Conservation (phyloP, 2,888 invertebrate genomes). For the Platynereis dumerilii region DNA sequence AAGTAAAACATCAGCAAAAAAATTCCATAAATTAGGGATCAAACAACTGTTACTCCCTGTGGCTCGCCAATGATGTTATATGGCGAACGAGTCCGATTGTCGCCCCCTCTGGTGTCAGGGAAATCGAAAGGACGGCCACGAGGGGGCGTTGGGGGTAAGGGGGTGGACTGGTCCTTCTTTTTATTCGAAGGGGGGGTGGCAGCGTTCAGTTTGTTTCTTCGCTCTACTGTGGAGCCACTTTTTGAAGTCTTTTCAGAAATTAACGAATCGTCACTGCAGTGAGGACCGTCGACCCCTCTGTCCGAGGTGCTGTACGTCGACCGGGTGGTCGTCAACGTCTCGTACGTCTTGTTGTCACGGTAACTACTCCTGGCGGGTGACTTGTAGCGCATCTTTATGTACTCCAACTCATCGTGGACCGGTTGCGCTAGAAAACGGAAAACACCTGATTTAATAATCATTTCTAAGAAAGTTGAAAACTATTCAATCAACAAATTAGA, state of each 20-base stretch:
- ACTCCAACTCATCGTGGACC: slow-evolving; percentile 61
- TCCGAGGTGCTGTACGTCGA: slow-evolving; percentile 22
- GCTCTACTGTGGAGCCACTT: neutral
- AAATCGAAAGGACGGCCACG: neutral
- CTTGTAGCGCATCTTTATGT: slow-evolving; percentile 60
- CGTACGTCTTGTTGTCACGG: slow-evolving; percentile 29
- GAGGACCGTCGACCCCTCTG: slow-evolving; percentile 19
- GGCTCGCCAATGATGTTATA: slow-evolving; percentile 22
- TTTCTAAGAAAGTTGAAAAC: too few relatives aligned
- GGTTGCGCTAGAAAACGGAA: slow-evolving; percentile 55
- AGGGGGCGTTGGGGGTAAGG: neutral
- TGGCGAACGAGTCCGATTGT: neutral
- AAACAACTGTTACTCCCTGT: slow-evolving; percentile 24
- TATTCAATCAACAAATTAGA: too few relatives aligned
- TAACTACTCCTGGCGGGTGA: slow-evolving; percentile 40
- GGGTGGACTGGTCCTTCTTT: too few relatives aligned
- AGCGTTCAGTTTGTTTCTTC: neutral
- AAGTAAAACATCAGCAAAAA: too few relatives aligned
- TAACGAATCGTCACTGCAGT: slow-evolving; percentile 21
- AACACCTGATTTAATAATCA: too few relatives aligned
- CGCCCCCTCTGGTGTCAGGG: neutral
- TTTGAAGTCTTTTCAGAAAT: slow-evolving; percentile 7
- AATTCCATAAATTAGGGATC: too few relatives aligned
- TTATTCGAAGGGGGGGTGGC: neutral
- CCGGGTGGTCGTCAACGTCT: slow-evolving; percentile 21